These are phyloP conservation scores for Dryadula phaetusa DNA, from an alignment of 2,888 invertebrate species.

Conservation along the genomic window DNA sequence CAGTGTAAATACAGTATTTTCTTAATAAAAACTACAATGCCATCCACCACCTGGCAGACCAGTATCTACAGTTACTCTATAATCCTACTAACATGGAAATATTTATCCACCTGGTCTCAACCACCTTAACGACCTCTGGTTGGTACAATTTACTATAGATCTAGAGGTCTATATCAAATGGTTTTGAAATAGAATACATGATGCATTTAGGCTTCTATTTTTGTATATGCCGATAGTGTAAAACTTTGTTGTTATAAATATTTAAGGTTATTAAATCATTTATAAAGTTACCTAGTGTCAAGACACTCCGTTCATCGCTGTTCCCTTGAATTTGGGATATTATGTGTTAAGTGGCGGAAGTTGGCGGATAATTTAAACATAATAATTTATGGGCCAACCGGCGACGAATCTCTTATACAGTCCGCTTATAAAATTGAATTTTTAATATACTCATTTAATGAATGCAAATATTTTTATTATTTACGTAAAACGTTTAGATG, in stretches of 20 bases:
- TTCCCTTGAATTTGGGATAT: too few relatives aligned
- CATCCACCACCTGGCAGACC: constrained; percentile 58
- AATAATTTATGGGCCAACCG: too few relatives aligned
- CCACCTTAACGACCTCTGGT: constrained; percentile 28
- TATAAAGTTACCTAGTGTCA: neutral
- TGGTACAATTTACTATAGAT: constrained; percentile 22
- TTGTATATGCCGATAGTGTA: neutral
- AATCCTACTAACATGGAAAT: constrained; percentile 79
- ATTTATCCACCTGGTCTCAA: constrained; percentile 59
- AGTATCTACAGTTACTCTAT: constrained; percentile 64
- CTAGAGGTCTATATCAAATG: constrained; percentile 27
- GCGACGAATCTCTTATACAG: too few relatives aligned
- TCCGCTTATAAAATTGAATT: neutral
- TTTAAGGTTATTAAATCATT: neutral
- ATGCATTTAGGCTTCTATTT: neutral
- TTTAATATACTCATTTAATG: neutral
- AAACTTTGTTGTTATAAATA: neutral
- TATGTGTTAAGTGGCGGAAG: too few relatives aligned
- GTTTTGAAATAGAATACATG: neutral
- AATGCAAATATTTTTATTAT: too few relatives aligned
- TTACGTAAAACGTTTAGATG: too few relatives aligned
- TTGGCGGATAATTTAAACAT: too few relatives aligned
- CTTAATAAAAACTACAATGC: constrained; percentile 37
- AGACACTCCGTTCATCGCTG: too few relatives aligned
- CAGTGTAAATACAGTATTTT: constrained; percentile 26